Percentiles rank a stretch among this genome's conserved stretches.
phyloP scores from a whole-genome alignment of 2,797 vertebrate species.

The Danio aesculapii region DNA sequence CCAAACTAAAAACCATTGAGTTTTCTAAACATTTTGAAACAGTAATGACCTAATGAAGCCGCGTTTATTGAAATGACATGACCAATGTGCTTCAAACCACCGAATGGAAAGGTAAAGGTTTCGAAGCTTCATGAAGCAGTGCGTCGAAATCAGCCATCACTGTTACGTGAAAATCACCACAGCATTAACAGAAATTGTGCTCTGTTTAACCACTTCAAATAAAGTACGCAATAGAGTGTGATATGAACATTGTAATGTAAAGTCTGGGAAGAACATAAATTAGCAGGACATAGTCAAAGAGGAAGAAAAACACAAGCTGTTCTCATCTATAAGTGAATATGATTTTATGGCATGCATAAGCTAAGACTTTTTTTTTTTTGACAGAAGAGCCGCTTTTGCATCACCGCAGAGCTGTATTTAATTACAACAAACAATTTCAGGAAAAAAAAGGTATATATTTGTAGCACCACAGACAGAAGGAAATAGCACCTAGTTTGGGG shows the following conservation, averaged over 20 bases:
- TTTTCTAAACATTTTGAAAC: too few species aligned
- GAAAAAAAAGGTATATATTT: constrained; percentile 71
- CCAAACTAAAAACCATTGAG: too few species aligned
- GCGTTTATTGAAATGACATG: too few species aligned
- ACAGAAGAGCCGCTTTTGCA: constrained; percentile 68
- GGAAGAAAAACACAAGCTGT: constrained; percentile 49
- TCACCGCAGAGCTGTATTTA: constrained; percentile 68
- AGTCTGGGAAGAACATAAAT: constrained; percentile 64
- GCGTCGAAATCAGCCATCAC: too few species aligned
- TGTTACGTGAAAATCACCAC: too few species aligned
- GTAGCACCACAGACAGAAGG: constrained; percentile 93
- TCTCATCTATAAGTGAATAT: constrained; percentile 64
- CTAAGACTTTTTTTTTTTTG: constrained; percentile 23
- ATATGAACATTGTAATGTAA: constrained; percentile 7
- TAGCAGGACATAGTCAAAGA: constrained; percentile 63
- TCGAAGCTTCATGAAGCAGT: too few species aligned
- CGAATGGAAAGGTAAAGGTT: too few species aligned
- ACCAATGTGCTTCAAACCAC: too few species aligned
- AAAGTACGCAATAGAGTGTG: background rate
- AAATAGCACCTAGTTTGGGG: constrained; percentile 89
- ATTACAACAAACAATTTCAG: constrained; percentile 73
- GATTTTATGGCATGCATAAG: constrained; percentile 69
- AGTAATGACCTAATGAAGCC: too few species aligned
- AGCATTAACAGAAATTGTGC: background rate
- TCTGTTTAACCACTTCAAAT: background rate